Evolutionary conservation across 1,140 invertebrate genomes (phyloP), one percentile per base, ranked within the genome.

Genomic region (Chionoecetes opilio): DNA sequence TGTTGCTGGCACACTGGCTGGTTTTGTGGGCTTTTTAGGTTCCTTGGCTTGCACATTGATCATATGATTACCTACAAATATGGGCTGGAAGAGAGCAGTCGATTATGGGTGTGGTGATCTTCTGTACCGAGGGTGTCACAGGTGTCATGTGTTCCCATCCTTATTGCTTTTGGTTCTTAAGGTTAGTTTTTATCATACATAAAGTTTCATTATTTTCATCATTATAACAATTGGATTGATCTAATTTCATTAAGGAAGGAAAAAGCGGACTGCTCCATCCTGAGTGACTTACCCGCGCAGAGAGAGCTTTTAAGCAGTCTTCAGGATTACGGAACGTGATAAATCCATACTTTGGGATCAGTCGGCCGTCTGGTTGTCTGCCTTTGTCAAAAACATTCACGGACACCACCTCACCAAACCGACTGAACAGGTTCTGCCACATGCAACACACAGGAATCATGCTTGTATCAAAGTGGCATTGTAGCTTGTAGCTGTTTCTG

Each of bases 31-130:
- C 9, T 93, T 93, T 91, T 91, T 95, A 84, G 14, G 41, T 91
- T 93, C 95, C 82, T 95, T 95, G 14, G 95, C 87, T 93, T 95
- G 95, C 21, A 95, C 46, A 87, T 89, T 93, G 35, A 93, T 37
- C 35, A 82, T 46, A 91, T 95, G 95, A 93, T 93, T 93, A 32
- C 92, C 92, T 75, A 93, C 82, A 53, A 35, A 75, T 89, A 95
- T 93, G 38, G 95, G 92, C 95, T 95, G 95, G 29, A 95, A 95
- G 88, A 91, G 35, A 46, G 84, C 34, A 95, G 88, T 89, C n/a
- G 85, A 91, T 93, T 93, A 93, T 46, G 34, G n/a, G 84, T 84
- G 35, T 26, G 9, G 37, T 38, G 5, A 21, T 37, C 9, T 87
- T 87, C 85, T n/a, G 11, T 0, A 37, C 9, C 0, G 8, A 2